Conservation (phyloP, 2,888 invertebrate genomes). For the Metellina segmentata region DNA sequence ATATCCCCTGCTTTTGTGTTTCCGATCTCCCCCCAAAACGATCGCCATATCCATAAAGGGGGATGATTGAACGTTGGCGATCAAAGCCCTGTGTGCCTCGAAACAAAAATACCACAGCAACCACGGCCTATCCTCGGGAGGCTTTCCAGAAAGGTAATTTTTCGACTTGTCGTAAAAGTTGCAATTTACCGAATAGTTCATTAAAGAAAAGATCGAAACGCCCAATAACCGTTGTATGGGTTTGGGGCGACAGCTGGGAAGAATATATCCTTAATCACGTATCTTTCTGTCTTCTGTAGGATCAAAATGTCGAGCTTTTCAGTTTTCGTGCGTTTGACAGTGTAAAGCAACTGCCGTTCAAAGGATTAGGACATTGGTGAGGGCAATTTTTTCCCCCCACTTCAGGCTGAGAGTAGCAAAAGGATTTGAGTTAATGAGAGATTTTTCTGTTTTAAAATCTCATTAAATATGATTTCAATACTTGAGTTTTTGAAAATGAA, state of each 20-base stretch:
- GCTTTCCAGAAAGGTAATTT: not conserved
- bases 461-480: too few species aligned
- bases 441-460: too few species aligned
- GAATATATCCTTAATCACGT: not conserved
- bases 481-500: too few species aligned
- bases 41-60: conserved; percentile 36
- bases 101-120: not conserved
- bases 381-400: too few species aligned
- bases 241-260: not conserved
- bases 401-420: too few species aligned
- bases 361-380: too few species aligned
- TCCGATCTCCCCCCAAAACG: not conserved
- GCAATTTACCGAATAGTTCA: not conserved
- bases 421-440: too few species aligned
- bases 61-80: conserved; percentile 8
- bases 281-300: not conserved
- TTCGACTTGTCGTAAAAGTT: not conserved
- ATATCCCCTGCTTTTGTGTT: conserved; percentile 11
- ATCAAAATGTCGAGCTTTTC: not conserved
- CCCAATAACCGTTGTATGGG: not conserved
- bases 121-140: not conserved
- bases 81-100: not conserved
- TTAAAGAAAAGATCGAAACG: not conserved
- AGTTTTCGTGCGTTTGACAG: not conserved
- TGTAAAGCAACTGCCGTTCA: too few species aligned